Evolutionary conservation across 2,113 vertebrate species (phyloP).

Genomic region (Saccopteryx bilineata): DNA sequence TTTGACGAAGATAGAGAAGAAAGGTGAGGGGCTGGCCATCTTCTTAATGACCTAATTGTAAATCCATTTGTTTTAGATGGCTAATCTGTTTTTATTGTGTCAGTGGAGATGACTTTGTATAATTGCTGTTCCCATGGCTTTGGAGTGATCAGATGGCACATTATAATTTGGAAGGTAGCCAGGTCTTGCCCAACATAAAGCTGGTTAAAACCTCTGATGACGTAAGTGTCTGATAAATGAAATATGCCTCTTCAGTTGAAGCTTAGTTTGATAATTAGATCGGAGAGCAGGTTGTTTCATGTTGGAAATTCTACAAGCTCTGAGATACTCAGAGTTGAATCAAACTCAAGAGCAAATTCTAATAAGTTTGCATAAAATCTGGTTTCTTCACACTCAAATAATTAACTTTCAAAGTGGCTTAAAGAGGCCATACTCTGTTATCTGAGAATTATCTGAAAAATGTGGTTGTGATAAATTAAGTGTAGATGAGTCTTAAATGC

Average conservation of each 20-base stretch:
- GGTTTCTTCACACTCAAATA: conserved; percentile 49
- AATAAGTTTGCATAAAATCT: conserved; percentile 44
- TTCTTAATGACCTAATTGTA: conserved; percentile 84
- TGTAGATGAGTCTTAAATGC: conserved; percentile 41
- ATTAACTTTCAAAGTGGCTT: background rate
- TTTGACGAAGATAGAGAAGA: conserved; percentile 84
- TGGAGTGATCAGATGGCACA: conserved; percentile 72
- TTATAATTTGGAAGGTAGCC: conserved; percentile 75
- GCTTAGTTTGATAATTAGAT: conserved; percentile 62
- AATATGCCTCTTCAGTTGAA: conserved; percentile 58
- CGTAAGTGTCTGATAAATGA: conserved; percentile 71
- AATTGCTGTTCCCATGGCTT: conserved; percentile 61
- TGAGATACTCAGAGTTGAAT: background rate
- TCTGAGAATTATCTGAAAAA: conserved; percentile 67
- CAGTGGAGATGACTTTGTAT: conserved; percentile 75
- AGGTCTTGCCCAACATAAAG: conserved; percentile 54
- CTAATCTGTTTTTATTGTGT: conserved; percentile 82
- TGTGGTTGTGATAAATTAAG: conserved; percentile 65
- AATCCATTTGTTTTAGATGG: conserved; percentile 85
- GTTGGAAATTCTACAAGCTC: conserved; percentile 53
- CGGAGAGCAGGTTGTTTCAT: conserved; percentile 56
- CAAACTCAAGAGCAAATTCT: conserved; percentile 29
- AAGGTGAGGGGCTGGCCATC: conserved; percentile 67
- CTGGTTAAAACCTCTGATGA: conserved; percentile 72
- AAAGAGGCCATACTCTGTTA: conserved; percentile 46